A percentile compares a stretch with the other conserved stretches of the same genome.
Evolutionary conservation across 1,140 invertebrate genomes (phyloP).

Genomic region (Aradophagus sp.): DNA sequence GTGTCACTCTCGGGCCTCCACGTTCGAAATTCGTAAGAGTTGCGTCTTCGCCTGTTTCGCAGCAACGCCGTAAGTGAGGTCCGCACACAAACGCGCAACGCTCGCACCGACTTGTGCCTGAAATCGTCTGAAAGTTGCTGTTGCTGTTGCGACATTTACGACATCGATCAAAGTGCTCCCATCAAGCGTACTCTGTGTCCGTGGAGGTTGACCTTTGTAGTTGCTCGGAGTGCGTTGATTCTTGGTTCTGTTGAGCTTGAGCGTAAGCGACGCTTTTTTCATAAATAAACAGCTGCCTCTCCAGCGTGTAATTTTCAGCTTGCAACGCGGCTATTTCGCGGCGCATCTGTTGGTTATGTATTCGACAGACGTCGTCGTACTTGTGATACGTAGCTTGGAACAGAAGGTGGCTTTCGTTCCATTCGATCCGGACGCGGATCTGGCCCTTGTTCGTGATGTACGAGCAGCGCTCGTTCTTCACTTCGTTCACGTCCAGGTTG

Average conservation of each 20-base stretch:
- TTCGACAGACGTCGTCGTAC: slow-evolving; percentile 87
- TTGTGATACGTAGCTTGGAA: slow-evolving; percentile 91
- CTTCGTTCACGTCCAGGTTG: slow-evolving; percentile 85
- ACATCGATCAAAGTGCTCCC: too few relatives aligned
- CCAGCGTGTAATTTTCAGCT: slow-evolving; percentile 89
- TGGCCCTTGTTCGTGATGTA: slow-evolving; percentile 86
- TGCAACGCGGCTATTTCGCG: slow-evolving; percentile 88
- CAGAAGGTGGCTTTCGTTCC: slow-evolving; percentile 88
- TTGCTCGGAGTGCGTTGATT: slow-evolving; percentile 69
- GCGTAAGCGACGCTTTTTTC: slow-evolving; percentile 89
- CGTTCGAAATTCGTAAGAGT: too few relatives aligned
- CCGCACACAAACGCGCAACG: too few relatives aligned
- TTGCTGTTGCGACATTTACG: too few relatives aligned
- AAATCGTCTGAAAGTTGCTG: too few relatives aligned
- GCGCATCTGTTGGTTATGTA: slow-evolving; percentile 92
- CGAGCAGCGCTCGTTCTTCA: slow-evolving; percentile 84
- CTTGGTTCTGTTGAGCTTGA: slow-evolving; percentile 76
- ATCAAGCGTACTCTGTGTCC: slow-evolving; percentile 86
- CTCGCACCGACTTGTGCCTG: too few relatives aligned
- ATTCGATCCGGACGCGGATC: slow-evolving; percentile 87
- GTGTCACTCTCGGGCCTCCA: too few relatives aligned
- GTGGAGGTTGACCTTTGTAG: slow-evolving; percentile 80
- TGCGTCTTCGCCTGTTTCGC: too few relatives aligned
- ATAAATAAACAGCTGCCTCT: slow-evolving; percentile 90
- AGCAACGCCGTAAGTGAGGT: background rate